Evolutionary conservation across 2,797 vertebrate species (phyloP).

Genomic region (Steatocranus sp.): DNA sequence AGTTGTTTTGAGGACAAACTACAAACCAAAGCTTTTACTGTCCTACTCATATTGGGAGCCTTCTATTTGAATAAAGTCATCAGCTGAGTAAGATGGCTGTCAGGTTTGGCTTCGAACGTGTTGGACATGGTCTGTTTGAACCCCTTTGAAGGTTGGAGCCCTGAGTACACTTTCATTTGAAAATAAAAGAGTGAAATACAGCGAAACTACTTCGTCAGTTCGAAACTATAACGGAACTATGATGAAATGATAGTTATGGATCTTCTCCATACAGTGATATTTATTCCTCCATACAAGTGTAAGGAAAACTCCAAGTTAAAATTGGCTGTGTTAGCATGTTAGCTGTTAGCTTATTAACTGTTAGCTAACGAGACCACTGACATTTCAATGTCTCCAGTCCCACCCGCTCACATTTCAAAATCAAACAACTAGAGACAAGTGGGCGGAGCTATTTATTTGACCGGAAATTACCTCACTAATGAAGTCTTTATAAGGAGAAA

Average conservation of each 20-base stretch:
- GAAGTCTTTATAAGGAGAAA: neutral
- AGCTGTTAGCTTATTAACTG: neutral
- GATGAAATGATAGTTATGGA: too few relatives aligned
- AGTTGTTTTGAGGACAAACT: neutral
- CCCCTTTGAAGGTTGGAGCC: too few relatives aligned
- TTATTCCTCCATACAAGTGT: neutral
- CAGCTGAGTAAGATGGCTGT: too few relatives aligned
- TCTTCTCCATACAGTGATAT: neutral
- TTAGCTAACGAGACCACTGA: neutral
- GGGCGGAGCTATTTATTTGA: neutral
- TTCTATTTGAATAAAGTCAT: too few relatives aligned
- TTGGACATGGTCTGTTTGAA: too few relatives aligned
- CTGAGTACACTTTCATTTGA: too few relatives aligned
- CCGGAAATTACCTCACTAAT: neutral
- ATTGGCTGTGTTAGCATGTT: neutral
- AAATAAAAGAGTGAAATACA: too few relatives aligned
- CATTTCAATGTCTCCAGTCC: neutral
- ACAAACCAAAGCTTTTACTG: neutral
- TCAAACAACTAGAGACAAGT: neutral
- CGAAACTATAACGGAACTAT: too few relatives aligned
- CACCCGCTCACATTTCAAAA: fast-evolving
- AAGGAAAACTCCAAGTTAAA: neutral
- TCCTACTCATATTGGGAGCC: too few relatives aligned
- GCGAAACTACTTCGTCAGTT: too few relatives aligned
- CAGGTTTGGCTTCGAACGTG: too few relatives aligned